Evolutionary conservation across 1,140 invertebrate genomes (phyloP).

Genomic region (Drosophila obscura): DNA sequence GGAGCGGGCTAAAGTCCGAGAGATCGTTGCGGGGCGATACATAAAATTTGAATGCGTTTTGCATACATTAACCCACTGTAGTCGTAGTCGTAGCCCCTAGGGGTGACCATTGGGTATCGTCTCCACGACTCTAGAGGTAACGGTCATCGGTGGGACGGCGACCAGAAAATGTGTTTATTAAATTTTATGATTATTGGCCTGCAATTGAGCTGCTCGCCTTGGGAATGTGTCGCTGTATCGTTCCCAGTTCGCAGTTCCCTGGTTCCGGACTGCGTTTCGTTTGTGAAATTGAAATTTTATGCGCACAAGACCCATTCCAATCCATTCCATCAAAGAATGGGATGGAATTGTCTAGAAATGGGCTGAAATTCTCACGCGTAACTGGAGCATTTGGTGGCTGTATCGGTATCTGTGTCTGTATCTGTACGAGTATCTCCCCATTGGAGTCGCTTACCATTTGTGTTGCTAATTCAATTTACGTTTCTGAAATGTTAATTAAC

Average conservation of each 20-base stretch:
- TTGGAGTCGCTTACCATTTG: constrained; percentile 65
- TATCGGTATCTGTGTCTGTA: constrained; percentile 9
- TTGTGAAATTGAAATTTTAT: constrained; percentile 77
- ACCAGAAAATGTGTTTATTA: constrained; percentile 74
- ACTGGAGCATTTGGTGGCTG: constrained; percentile 69
- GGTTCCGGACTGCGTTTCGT: constrained; percentile 22
- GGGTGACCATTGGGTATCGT: constrained; percentile 15
- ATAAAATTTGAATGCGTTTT: constrained; percentile 83
- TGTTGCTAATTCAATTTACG: constrained; percentile 79
- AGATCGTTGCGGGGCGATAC: constrained; percentile 76
- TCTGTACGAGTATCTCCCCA: neutral
- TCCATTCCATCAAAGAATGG: constrained; percentile 7
- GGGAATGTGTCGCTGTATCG: constrained; percentile 58
- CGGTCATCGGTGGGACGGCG: constrained; percentile 53
- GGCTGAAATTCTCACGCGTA: constrained; percentile 80
- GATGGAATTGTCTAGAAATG: constrained; percentile 22
- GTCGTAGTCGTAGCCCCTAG: constrained; percentile 8
- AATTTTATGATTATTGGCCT: constrained; percentile 81
- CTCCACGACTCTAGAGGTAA: constrained; percentile 38
- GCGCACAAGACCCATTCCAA: constrained; percentile 31
- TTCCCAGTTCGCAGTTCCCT: no score
- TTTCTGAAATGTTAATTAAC: constrained; percentile 79
- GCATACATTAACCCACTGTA: constrained; percentile 79
- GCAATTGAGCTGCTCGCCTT: constrained; percentile 71
- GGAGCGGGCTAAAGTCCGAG: constrained; percentile 8